Evolutionary conservation across 2,113 vertebrate species (phyloP), one percentile per base, ranked within the genome.

Genomic region (Oxyura jamaicensis): DNA sequence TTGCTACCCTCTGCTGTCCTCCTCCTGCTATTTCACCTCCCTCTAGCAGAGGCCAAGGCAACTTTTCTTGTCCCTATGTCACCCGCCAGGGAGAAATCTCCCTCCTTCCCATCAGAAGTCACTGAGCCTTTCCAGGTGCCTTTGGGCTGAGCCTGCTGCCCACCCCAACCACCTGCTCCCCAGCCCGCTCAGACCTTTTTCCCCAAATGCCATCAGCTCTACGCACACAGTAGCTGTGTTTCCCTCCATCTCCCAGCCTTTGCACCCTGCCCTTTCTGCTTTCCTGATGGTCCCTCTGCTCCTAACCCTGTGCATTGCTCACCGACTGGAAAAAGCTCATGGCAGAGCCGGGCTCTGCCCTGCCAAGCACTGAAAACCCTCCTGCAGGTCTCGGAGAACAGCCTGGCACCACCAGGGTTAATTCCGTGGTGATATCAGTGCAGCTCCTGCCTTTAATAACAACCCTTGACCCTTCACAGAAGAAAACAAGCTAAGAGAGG

Each of bases 1-100:
- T 83, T 97, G 93, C 96, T 97, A 68, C 95, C 96, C 93, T 96
- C 96, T 97, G 58, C 93, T 96, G 96, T 95, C 48, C 35, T 92
- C 18, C 65, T 69, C 25, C 58, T 21, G 76, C 80, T 86, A 96
- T 68, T 73, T 86, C 93, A 91, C 53, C 46, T 81, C 56, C 36
- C 22, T 69, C 42, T 78, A 11, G 16, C 50, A 58, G 29, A 74
- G 21, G 14, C 36, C 31, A 18, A 7, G 7, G 2, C 50, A n/a
- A 1, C 15, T 71, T 65, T n/a, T 68, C 10, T 44, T 14, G 33
- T 75, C 63, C 12, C 48, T 16, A 4, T 26, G 46, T 28, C 69
- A 35, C 52, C 35, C 67, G 67, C 18, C 39, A 41, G 2, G 8
- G 1, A 12, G 9, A 29, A 35, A 42, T 17, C 46, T 5, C 20